Conservation (phyloP, 2,113 vertebrate species). For the Dryoscopus gambensis region DNA sequence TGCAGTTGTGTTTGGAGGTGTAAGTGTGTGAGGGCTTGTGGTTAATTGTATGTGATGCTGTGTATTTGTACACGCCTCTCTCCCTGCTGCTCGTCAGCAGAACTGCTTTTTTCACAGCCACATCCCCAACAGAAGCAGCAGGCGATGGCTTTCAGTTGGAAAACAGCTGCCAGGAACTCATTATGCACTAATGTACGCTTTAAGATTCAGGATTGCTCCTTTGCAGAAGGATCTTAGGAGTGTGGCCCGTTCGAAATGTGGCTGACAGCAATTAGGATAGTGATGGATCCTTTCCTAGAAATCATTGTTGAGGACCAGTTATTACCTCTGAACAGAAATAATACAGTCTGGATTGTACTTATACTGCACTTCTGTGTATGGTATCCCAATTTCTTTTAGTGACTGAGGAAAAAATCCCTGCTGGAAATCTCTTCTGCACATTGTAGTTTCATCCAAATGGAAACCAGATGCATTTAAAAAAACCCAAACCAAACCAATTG, state of each 20-base stretch:
- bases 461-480: not conserved
- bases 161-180: slow-evolving; percentile 12
- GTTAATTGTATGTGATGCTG: not conserved
- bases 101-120: not conserved
- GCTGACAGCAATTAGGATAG: not conserved
- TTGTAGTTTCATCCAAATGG: not conserved
- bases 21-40: not conserved
- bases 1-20: not conserved
- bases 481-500: not conserved
- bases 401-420: not conserved
- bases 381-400: not conserved
- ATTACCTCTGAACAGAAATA: not conserved
- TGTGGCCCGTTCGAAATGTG: not conserved
- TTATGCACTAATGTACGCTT: not conserved
- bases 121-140: slow-evolving; percentile 17
- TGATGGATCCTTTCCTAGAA: not conserved
- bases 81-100: not conserved
- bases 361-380: not conserved
- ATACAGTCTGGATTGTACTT: not conserved
- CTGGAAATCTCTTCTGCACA: not conserved
- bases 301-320: not conserved
- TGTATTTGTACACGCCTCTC: not conserved
- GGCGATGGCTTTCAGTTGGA: not conserved
- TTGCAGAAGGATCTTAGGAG: not conserved
- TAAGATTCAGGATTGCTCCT: not conserved